Conservation (phyloP, 2,113 vertebrate species). For the Microcebus griseorufus region DNA sequence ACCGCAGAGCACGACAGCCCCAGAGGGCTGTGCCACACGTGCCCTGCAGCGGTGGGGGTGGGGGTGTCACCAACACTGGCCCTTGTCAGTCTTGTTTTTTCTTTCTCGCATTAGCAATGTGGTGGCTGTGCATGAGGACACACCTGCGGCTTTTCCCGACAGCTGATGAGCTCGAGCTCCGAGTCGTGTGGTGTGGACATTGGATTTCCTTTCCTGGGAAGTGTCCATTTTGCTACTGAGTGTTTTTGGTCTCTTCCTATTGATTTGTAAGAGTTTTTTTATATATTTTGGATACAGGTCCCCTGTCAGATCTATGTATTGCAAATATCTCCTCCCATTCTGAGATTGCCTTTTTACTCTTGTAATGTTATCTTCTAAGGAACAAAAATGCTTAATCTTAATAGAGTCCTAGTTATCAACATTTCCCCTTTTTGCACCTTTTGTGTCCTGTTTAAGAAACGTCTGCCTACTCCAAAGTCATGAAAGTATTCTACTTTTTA, state of each 20-base stretch:
- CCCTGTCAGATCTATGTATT: background rate
- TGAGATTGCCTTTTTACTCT: background rate
- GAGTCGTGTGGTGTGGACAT: background rate
- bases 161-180: background rate
- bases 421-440: background rate
- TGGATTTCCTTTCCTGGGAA: background rate
- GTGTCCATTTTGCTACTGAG: background rate
- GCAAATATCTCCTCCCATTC: background rate
- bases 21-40: background rate
- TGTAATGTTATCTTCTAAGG: background rate
- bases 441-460: background rate
- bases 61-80: too few relatives aligned
- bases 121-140: background rate
- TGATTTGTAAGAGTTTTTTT: background rate
- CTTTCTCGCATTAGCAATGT: background rate
- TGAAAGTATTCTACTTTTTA: background rate
- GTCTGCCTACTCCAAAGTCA: background rate
- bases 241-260: background rate
- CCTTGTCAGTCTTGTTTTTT: background rate
- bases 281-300: background rate
- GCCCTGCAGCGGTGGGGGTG: fast-evolving
- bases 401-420: background rate
- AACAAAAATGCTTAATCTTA: background rate
- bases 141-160: too few relatives aligned
- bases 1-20: background rate